These are phyloP conservation scores for Drosophila tsacasi DNA, from an alignment of 1,140 invertebrate genomes.

Conservation along the genomic window DNA sequence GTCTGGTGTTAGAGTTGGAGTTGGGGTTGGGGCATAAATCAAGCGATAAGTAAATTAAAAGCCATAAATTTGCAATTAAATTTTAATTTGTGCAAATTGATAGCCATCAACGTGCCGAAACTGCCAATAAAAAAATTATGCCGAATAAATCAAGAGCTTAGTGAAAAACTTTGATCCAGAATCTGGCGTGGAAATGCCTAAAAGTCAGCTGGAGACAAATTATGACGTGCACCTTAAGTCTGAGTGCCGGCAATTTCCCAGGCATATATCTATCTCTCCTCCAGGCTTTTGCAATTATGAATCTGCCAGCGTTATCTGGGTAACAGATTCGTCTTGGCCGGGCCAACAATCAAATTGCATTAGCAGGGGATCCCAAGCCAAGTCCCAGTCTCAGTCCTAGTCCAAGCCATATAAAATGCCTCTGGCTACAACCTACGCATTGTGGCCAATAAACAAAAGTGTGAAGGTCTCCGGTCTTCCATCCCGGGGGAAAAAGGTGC, in stretches of 20 bases:
- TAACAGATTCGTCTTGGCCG: conserved; percentile 53
- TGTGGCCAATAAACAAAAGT: conserved; percentile 79
- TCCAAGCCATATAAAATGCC: conserved; percentile 69
- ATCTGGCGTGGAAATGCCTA: conserved; percentile 31
- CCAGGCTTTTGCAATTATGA: conserved; percentile 26
- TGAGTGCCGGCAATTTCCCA: conserved; percentile 35
- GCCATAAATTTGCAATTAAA: conserved; percentile 84
- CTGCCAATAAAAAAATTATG: conserved; percentile 63
- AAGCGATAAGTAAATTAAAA: conserved; percentile 81
- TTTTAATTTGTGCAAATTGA: conserved; percentile 84
- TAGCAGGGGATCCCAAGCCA: conserved; percentile 24
- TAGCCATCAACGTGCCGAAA: conserved; percentile 67
- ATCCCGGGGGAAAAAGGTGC: conserved; percentile 28
- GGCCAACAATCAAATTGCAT: conserved; percentile 68
- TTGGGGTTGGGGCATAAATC: conserved; percentile 67
- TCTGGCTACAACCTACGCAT: conserved; percentile 77
- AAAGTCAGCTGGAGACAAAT: conserved; percentile 35
- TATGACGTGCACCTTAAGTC: conserved; percentile 17
- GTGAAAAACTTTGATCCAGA: conserved; percentile 34
- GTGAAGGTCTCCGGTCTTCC: conserved; percentile 61
- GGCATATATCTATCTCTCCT: conserved; percentile 5
- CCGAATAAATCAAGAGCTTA: conserved; percentile 67
- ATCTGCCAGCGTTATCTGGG: conserved; percentile 41
- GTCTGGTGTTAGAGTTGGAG: not conserved
- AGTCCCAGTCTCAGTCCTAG: not conserved